These are phyloP conservation scores for Gortyna flavago DNA, from an alignment of 2,888 invertebrate genomes.

Conservation along the genomic window DNA sequence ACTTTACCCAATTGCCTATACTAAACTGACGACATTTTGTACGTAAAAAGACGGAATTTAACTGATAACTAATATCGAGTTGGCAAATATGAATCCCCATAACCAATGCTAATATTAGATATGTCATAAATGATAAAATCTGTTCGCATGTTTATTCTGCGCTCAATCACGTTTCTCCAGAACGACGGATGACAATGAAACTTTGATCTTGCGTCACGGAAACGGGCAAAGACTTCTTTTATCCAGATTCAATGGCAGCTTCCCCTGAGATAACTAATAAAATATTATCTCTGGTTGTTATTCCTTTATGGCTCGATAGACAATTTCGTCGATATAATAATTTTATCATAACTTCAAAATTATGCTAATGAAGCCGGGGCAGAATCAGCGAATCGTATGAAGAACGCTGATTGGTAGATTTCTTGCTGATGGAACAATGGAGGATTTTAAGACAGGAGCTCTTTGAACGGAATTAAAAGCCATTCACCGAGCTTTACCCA, in stretches of 20 bases:
- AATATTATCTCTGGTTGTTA: constrained; percentile 63
- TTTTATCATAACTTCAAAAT: constrained; percentile 64
- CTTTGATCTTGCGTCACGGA: constrained; percentile 58
- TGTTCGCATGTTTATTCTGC: constrained; percentile 46
- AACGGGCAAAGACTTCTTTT: constrained; percentile 44
- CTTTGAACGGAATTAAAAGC: constrained; percentile 35
- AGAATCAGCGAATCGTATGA: constrained; percentile 54
- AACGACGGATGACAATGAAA: constrained; percentile 51
- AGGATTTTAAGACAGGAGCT: constrained; percentile 35
- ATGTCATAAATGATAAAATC: constrained; percentile 44
- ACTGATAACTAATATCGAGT: constrained; percentile 16
- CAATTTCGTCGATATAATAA: constrained; percentile 59
- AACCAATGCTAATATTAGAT: constrained; percentile 41
- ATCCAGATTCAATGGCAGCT: constrained; percentile 50
- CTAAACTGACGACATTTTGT: constrained; percentile 22
- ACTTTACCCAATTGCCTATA: constrained; percentile 44
- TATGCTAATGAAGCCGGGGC: constrained; percentile 59
- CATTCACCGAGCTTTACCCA: not conserved
- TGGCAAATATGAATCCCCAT: constrained; percentile 23
- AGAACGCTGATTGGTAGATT: constrained; percentile 55
- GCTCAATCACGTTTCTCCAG: constrained; percentile 47
- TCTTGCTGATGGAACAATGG: constrained; percentile 44
- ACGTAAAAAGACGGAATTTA: not conserved
- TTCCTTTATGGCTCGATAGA: constrained; percentile 51
- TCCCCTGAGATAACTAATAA: constrained; percentile 53